Evolutionary conservation across 2,888 invertebrate species (phyloP), one percentile per base, ranked within the genome.

Genomic region (Agrypnus murinus): DNA sequence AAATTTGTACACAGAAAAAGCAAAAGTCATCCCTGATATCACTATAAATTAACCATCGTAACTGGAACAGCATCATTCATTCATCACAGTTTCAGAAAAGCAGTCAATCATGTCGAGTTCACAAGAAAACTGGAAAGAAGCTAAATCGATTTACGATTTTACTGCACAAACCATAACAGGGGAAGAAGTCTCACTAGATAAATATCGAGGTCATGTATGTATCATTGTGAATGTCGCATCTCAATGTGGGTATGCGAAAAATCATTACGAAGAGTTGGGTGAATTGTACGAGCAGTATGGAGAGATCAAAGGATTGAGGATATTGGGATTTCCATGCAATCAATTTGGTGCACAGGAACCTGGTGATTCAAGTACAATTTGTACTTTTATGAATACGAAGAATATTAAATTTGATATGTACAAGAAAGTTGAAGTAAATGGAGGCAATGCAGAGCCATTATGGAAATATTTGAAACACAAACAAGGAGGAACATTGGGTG

Each of bases 201-300:
- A 91, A 38, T 95, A 95, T 86, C 88, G 92, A 82, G 95, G 92
- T 68, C 92, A 95, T 85, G 95, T 95, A 53, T 90, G 92, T 76
- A 87, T 97, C 64, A 92, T 96, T 75, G 95, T 96, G n/a, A 96
- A 96, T 84, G 96, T 96, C 38, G 96, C 96, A 4, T 94, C 94
- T 4, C 91, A 95, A 83, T 96, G 96, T 86, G 95, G 95, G n/a
- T 88, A 93, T 65, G 95, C 96, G 0, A 89, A 91, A 66, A 91
- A 91, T 75, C 94, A 95, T 86, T 96, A 96, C 87, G 93, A 92
- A 77, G 93, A 95, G 85, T 86, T 96, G 69, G 92, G 93, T 82
- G 91, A 92, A 80, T 84, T 96, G 72, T 90, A 92, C 83, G 91
- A 92, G 66, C 89, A 93, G 81, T 93, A 92, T 84, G 89, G 87